Evolutionary conservation across 2,888 invertebrate genomes (phyloP), one percentile per base, ranked within the genome.

Genomic region (Stomorhina lunata): DNA sequence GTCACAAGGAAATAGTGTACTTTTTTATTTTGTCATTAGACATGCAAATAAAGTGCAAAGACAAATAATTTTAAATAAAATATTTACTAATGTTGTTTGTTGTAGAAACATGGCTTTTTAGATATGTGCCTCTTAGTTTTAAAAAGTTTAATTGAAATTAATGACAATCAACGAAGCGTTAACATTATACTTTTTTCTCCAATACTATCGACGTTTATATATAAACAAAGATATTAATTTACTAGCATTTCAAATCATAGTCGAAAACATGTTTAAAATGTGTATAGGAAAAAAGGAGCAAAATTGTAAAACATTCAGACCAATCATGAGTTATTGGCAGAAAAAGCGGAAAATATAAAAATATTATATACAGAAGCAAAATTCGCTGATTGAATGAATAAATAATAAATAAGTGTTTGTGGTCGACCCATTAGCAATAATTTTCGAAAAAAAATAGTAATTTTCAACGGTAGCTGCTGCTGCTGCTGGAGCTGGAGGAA

Each of bases 111-210:
- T 9, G 61, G 50, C 40, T 4, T 27, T 50, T 40, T 40, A 34
- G 7, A 29, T 29, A 12, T 37, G 10, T 4, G 32, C 22, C 61
- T 73, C 66, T 66, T 65, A 76, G 61, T 66, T 81, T 79, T 80
- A 84, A 85, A 83, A 86, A 27, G 65, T 66, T 86, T 87, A 89
- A 89, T 89, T 89, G 88, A 88, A 89, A 87, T 89, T 89, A 89
- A 89, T 89, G 88, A 57, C 61, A 81, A 65, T 69, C 85, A 83
- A 32, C 80, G 81, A 84, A 81, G 84, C 84, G 78, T 82, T 75
- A 84, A 84, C 50, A 65, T 57, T 29, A 73, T 65, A 10, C 55
- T 79, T 82, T 77, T 75, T 59, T 53, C 22, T 32, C 12, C 15
- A 59, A 59, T 22, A 50, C 37, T 66, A 20, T 40, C 37, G n/a